phyloP scores from a whole-genome alignment of 2,113 vertebrate species.

The Myodes glareolus region DNA sequence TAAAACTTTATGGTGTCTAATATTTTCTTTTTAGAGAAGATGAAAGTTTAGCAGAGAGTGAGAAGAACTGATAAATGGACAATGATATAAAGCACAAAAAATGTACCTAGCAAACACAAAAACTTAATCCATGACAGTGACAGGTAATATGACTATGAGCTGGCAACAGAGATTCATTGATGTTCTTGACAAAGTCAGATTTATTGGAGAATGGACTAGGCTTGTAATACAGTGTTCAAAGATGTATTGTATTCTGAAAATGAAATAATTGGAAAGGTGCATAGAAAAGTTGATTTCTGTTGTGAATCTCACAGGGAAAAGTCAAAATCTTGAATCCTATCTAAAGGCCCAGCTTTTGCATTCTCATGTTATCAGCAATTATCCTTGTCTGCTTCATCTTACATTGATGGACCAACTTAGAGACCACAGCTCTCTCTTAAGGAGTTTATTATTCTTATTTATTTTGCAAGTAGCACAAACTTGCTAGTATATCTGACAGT shows the following conservation, averaged over 20 bases:
- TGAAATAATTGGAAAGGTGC: not conserved
- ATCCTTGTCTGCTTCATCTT: not conserved
- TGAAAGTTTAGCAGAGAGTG: not conserved
- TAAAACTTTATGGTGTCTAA: not conserved
- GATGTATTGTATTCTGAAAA: not conserved
- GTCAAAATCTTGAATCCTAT: not conserved
- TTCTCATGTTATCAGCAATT: not conserved
- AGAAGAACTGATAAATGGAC: not conserved
- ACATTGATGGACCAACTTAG: not conserved
- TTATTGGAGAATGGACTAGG: not conserved
- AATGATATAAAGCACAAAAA: not conserved
- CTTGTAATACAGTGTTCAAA: not conserved
- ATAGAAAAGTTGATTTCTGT: not conserved
- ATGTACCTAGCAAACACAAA: not conserved
- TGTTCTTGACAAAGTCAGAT: not conserved
- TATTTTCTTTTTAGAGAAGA: not conserved
- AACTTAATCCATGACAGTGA: not conserved
- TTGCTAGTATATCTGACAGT: not conserved
- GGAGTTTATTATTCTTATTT: not conserved
- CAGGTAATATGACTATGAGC: no score
- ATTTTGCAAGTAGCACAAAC: not conserved
- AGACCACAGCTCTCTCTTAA: not conserved
- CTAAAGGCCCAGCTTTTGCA: not conserved
- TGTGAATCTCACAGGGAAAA: not conserved
- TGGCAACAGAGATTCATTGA: not conserved